These are phyloP conservation scores for Diploscapter pachys DNA, from an alignment of 1,140 invertebrate genomes.

Conservation along the genomic window DNA sequence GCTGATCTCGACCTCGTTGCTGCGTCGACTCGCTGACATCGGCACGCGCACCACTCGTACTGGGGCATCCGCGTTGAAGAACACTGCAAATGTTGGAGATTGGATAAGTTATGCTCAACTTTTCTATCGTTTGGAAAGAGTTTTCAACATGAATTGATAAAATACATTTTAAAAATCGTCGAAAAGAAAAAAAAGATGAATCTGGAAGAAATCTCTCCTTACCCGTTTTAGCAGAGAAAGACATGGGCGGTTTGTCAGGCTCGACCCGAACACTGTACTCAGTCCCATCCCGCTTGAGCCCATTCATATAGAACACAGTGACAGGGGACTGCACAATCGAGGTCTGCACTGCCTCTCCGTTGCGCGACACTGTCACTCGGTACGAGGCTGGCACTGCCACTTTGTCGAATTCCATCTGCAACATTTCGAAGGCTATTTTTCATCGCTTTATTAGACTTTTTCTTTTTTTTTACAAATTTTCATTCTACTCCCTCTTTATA, in stretches of 20 bases:
- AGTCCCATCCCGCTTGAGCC: constrained; percentile 23
- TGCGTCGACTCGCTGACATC: neutral
- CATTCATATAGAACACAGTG: constrained; percentile 35
- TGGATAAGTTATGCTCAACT: neutral
- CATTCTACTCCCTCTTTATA: neutral
- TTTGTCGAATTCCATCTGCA: constrained; percentile 37
- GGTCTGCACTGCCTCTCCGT: constrained; percentile 18
- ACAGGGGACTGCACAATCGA: constrained; percentile 23
- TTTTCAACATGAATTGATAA: too few relatives aligned
- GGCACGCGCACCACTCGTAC: constrained; percentile 24
- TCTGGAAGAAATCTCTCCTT: neutral
- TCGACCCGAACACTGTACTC: constrained; percentile 35
- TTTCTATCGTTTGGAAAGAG: too few relatives aligned
- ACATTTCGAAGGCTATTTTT: too few relatives aligned
- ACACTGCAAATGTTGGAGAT: neutral
- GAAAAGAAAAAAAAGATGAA: too few relatives aligned
- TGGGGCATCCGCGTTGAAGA: constrained; percentile 9
- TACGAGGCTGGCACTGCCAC: constrained; percentile 19
- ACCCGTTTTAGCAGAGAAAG: constrained; percentile 33
- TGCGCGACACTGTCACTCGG: constrained; percentile 21
- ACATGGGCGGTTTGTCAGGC: constrained; percentile 19
- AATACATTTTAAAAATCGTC: too few relatives aligned
- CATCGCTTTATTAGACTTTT: too few relatives aligned
- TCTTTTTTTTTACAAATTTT: too few relatives aligned
- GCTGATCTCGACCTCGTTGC: constrained; percentile 36